These are phyloP conservation scores for Leptatherina wallacei DNA, from an alignment of 2,797 vertebrate genomes.

Conservation along the genomic window DNA sequence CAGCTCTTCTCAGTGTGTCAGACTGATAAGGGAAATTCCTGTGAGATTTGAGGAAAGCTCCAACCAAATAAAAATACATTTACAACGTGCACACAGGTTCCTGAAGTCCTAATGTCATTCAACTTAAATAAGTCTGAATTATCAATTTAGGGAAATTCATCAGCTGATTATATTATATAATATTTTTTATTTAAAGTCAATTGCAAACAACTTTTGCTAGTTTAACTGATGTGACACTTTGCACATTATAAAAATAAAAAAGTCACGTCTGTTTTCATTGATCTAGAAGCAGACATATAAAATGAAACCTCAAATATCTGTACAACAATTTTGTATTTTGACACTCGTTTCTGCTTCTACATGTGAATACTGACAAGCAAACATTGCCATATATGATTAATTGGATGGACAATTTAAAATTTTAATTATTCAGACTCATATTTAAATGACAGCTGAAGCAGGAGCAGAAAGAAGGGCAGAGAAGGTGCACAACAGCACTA, in stretches of 20 bases:
- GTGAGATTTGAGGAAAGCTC: neutral
- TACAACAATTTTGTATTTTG: neutral
- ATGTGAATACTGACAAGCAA: slow-evolving; percentile 7
- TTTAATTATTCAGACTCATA: slow-evolving; percentile 43
- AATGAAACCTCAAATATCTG: slow-evolving; percentile 12
- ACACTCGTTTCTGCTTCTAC: neutral
- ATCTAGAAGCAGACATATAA: neutral
- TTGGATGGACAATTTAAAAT: slow-evolving; percentile 39
- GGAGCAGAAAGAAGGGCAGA: slow-evolving; percentile 34
- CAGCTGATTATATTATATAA: neutral
- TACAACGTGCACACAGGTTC: too few relatives aligned
- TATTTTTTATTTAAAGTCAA: neutral
- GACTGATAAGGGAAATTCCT: neutral
- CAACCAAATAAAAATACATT: too few relatives aligned
- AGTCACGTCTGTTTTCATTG: too few relatives aligned
- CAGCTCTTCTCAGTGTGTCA: neutral
- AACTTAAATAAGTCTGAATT: too few relatives aligned
- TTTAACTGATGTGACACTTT: neutral
- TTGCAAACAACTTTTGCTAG: neutral
- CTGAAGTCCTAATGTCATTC: too few relatives aligned
- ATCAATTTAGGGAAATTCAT: too few relatives aligned
- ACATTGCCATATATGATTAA: slow-evolving; percentile 29
- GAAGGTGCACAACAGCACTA: slow-evolving; percentile 27
- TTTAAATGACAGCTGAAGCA: slow-evolving; percentile 49
- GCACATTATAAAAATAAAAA: too few relatives aligned